phyloP scores from a whole-genome alignment of 2,888 invertebrate genomes.

The Tholera decimalis region DNA sequence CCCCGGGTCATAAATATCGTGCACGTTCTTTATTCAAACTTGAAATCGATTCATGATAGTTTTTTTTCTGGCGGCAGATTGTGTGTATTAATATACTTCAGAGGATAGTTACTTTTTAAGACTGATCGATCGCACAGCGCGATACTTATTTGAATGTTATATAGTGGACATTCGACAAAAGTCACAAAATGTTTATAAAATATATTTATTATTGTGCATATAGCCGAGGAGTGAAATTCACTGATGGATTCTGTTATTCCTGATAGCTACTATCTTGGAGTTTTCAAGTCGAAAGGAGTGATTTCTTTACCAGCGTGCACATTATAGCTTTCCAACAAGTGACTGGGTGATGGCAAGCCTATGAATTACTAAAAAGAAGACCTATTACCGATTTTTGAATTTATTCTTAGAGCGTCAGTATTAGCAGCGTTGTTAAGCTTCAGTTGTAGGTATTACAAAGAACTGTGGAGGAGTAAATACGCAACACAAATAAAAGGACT shows the following conservation, averaged over 20 bases:
- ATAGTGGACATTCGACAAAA: too few relatives aligned
- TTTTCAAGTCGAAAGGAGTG: too few relatives aligned
- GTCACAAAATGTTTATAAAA: too few relatives aligned
- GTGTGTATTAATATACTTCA: conserved; percentile 15
- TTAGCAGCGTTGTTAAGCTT: background rate
- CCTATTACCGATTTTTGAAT: background rate
- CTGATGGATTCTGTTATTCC: background rate
- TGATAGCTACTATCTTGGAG: too few relatives aligned
- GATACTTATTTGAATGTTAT: background rate
- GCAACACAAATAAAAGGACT: background rate
- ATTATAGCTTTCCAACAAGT: too few relatives aligned
- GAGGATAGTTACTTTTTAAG: conserved; percentile 4
- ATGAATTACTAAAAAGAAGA: too few relatives aligned
- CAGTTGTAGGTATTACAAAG: background rate
- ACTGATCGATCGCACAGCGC: background rate
- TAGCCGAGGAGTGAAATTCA: too few relatives aligned
- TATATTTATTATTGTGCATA: too few relatives aligned
- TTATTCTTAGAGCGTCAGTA: conserved; percentile 9
- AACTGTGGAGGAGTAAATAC: background rate
- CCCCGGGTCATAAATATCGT: conserved; percentile 70
- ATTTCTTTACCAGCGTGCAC: too few relatives aligned
- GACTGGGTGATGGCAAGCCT: too few relatives aligned
- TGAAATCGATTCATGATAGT: conserved; percentile 34
- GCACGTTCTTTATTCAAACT: conserved; percentile 66
- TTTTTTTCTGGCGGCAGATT: conserved; percentile 24